These are phyloP conservation scores for Brienomyrus longianalis DNA, from an alignment of 2,113 vertebrate species.

Conservation along the genomic window DNA sequence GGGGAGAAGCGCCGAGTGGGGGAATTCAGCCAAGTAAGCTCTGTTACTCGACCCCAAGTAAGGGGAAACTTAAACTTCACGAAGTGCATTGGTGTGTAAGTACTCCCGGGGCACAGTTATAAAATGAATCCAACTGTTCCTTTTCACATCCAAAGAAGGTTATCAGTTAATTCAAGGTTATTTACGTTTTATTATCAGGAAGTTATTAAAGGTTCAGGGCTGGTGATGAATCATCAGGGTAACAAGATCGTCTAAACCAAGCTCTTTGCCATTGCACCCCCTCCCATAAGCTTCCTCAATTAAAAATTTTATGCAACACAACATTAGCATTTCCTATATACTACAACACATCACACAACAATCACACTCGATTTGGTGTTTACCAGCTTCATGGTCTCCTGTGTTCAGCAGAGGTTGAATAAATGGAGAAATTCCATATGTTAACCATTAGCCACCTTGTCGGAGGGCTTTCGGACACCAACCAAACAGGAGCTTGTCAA, in stretches of 20 bases:
- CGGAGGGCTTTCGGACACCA: not conserved
- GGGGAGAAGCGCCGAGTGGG: not conserved
- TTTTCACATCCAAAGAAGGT: not conserved
- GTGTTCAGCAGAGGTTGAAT: not conserved
- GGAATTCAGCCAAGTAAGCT: not conserved
- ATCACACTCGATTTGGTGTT: not conserved
- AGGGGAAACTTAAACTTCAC: not conserved
- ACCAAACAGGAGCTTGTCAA: not conserved
- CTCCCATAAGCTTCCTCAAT: not conserved
- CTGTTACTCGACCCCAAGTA: not conserved
- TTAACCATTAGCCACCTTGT: not conserved
- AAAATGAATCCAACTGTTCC: not conserved
- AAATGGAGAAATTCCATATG: not conserved
- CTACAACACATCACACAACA: not conserved
- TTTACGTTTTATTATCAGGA: not conserved
- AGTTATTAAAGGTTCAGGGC: not conserved
- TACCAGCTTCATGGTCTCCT: not conserved
- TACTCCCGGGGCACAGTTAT: not conserved
- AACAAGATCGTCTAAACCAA: not conserved
- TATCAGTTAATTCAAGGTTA: not conserved
- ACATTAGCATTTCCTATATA: not conserved
- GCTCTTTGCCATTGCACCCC: not conserved
- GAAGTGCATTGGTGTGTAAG: not conserved
- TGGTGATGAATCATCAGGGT: not conserved
- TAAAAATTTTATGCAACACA: not conserved